Evolutionary conservation across 2,888 invertebrate species (phyloP).

Genomic region (Phanerotoma sp.): DNA sequence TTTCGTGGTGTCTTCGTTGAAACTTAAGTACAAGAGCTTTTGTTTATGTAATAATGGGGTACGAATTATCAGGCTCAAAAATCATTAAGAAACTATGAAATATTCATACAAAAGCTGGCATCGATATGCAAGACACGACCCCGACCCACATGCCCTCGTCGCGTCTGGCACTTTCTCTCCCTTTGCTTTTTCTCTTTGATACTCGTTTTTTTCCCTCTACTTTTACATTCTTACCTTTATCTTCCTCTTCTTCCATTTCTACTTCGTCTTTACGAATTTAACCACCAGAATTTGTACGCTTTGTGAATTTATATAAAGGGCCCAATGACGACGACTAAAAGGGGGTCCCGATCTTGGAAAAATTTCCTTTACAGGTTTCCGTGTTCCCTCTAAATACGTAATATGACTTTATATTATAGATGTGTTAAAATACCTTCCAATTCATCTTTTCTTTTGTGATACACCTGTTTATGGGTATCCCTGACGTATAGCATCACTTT

Average conservation of each 20-base stretch:
- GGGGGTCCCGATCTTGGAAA: neutral
- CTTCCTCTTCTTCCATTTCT: conserved; percentile 18
- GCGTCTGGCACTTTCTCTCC: conserved; percentile 3
- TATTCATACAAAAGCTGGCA: conserved; percentile 42
- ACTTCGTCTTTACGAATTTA: conserved; percentile 13
- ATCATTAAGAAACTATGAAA: conserved; percentile 37
- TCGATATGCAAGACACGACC: conserved; percentile 51
- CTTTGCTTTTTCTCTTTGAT: conserved; percentile 2
- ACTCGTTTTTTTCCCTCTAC: neutral
- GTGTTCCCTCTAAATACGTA: neutral
- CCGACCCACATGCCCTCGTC: conserved; percentile 47
- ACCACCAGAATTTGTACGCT: neutral
- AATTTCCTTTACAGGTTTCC: conserved; percentile 12
- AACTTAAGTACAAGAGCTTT: too few relatives aligned
- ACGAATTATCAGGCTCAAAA: too few relatives aligned
- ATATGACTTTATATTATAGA: neutral
- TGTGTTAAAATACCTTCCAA: conserved; percentile 4
- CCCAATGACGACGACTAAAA: too few relatives aligned
- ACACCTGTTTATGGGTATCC: neutral
- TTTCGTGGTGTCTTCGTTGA: too few relatives aligned
- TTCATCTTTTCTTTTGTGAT: neutral
- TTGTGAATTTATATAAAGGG: conserved; percentile 1
- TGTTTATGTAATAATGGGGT: too few relatives aligned
- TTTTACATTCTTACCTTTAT: conserved; percentile 28
- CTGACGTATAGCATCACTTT: neutral